These are phyloP conservation scores for Lineus longissimus DNA, from an alignment of 1,140 invertebrate species.

Conservation along the genomic window DNA sequence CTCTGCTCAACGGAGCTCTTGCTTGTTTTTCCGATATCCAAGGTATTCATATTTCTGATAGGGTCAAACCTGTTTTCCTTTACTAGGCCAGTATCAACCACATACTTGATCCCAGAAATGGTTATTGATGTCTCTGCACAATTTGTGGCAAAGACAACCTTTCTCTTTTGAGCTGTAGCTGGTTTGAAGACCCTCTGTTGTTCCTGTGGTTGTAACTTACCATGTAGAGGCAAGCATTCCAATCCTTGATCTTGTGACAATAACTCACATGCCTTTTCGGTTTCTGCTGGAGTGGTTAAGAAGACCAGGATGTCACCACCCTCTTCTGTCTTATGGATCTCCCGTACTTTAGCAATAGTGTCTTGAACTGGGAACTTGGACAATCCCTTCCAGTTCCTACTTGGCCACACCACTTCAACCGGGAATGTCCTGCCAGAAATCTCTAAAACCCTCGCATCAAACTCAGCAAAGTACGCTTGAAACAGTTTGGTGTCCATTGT, in stretches of 20 bases:
- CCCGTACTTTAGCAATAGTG: constrained; percentile 87
- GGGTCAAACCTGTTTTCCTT: constrained; percentile 44
- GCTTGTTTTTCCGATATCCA: constrained; percentile 30
- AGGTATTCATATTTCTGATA: constrained; percentile 33
- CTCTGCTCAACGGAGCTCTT: constrained; percentile 44
- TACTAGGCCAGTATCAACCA: constrained; percentile 47
- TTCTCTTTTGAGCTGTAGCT: constrained; percentile 27
- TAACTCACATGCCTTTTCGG: constrained; percentile 33
- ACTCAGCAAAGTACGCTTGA: constrained; percentile 71
- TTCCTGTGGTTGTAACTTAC: constrained; percentile 89
- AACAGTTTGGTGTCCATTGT: constrained; percentile 58
- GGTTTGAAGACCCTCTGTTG: constrained; percentile 66
- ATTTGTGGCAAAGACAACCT: constrained; percentile 51
- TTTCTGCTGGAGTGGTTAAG: constrained; percentile 65
- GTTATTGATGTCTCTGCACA: constrained; percentile 52
- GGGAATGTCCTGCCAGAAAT: constrained; percentile 82
- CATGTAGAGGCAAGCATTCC: constrained; percentile 79
- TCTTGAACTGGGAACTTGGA: constrained; percentile 93
- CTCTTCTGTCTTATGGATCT: constrained; percentile 83
- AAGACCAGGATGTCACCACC: constrained; percentile 95
- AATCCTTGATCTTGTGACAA: constrained; percentile 20
- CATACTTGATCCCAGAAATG: constrained; percentile 45
- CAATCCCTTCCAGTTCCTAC: constrained; percentile 69
- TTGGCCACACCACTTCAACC: constrained; percentile 82
- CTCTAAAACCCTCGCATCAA: constrained; percentile 90